These are phyloP conservation scores for Ectobius pallidus DNA, from an alignment of 2,888 invertebrate species.

Conservation along the genomic window DNA sequence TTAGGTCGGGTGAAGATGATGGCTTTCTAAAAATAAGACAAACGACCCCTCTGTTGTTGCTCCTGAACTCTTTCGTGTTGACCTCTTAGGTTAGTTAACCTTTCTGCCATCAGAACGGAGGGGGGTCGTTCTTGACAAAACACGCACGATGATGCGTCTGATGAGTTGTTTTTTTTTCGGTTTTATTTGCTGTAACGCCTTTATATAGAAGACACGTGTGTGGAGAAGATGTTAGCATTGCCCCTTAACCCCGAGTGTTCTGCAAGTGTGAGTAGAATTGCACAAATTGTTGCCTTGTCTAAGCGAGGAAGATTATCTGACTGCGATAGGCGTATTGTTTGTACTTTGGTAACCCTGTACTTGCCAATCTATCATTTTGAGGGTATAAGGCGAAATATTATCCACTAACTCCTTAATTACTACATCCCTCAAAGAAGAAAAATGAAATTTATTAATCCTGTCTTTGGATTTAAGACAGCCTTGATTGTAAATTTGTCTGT, in stretches of 20 bases:
- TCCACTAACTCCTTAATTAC: too few species aligned
- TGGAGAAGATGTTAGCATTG: not conserved
- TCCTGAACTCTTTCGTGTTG: conserved; percentile 1
- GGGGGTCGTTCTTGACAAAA: not conserved
- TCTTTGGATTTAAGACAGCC: too few species aligned
- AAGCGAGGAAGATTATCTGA: too few species aligned
- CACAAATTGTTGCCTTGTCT: too few species aligned
- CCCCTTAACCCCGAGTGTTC: conserved; percentile 20
- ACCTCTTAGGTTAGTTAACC: conserved; percentile 19
- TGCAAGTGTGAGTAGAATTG: too few species aligned
- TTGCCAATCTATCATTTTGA: too few species aligned
- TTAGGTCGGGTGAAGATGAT: not conserved
- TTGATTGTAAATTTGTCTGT: too few species aligned
- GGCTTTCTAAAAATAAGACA: conserved; percentile 8
- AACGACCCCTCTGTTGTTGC: conserved; percentile 18
- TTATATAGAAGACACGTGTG: conserved; percentile 9
- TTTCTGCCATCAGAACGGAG: not conserved
- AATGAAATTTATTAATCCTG: too few species aligned
- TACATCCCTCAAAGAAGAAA: too few species aligned
- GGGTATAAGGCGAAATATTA: too few species aligned
- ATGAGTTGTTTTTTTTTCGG: not conserved
- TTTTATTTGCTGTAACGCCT: not conserved
- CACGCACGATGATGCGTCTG: not conserved
- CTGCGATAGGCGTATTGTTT: too few species aligned
- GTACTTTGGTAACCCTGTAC: too few species aligned